A percentile compares a stretch with the other conserved stretches of the same genome.
phyloP scores from a whole-genome alignment of 2,113 vertebrate species.

The Phaethon lepturus region DNA sequence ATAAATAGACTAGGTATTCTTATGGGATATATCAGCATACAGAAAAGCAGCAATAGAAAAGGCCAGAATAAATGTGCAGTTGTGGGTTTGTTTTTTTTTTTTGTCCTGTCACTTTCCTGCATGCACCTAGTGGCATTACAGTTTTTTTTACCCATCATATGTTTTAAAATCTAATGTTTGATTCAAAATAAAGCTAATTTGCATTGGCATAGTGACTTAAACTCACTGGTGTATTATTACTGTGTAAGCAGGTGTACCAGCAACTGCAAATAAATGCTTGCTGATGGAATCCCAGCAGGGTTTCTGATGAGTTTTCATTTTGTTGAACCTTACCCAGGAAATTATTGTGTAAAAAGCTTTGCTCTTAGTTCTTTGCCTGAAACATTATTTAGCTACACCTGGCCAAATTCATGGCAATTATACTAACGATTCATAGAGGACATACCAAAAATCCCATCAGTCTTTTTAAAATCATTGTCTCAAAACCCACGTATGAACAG shows the following conservation, averaged over 20 bases:
- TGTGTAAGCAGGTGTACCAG: slow-evolving; percentile 81
- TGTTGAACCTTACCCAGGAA: slow-evolving; percentile 80
- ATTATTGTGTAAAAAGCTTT: slow-evolving; percentile 77
- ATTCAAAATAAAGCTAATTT: slow-evolving; percentile 80
- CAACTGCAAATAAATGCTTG: slow-evolving; percentile 80
- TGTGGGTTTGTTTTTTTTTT: not conserved
- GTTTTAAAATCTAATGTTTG: slow-evolving; percentile 60
- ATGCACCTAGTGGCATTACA: not conserved
- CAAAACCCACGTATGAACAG: not conserved
- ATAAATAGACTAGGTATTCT: slow-evolving; percentile 52
- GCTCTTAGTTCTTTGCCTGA: slow-evolving; percentile 73
- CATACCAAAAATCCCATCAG: slow-evolving; percentile 60
- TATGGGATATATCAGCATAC: slow-evolving; percentile 36
- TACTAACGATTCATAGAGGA: slow-evolving; percentile 57
- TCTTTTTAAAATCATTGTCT: slow-evolving; percentile 36
- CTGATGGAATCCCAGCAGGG: slow-evolving; percentile 83
- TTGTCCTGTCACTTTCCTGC: not conserved
- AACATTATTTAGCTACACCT: slow-evolving; percentile 76
- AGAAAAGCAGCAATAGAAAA: slow-evolving; percentile 38
- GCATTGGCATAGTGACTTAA: slow-evolving; percentile 78
- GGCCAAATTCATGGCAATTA: slow-evolving; percentile 74
- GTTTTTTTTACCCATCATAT: not conserved
- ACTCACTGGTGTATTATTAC: slow-evolving; percentile 80
- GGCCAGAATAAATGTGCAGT: not conserved
- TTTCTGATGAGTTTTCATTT: slow-evolving; percentile 82